Evolutionary conservation across 2,113 vertebrate species (phyloP).

Genomic region (Ceyx margarethae): DNA sequence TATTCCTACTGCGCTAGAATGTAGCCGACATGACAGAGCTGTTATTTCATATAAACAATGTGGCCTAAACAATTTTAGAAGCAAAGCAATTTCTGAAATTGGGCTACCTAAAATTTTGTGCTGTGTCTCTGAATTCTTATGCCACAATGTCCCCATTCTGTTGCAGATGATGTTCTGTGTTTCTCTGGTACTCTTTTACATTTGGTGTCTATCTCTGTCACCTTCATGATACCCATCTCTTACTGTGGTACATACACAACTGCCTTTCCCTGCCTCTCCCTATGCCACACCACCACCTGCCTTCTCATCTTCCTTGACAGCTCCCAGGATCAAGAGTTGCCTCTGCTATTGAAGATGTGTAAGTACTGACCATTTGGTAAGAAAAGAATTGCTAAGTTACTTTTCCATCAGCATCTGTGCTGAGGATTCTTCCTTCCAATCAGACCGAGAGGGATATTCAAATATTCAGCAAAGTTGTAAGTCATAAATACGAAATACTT

Average conservation of each 20-base stretch:
- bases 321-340: neutral
- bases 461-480: neutral
- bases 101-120: neutral
- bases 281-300: accelerated
- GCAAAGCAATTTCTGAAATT: neutral
- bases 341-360: neutral
- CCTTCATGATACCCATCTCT: neutral
- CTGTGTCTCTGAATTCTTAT: neutral
- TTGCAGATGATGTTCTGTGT: neutral
- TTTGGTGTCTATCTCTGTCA: neutral
- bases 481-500: neutral
- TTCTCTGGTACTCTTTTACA: neutral
- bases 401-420: neutral
- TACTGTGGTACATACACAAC: no score
- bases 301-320: neutral
- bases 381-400: neutral
- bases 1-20: neutral
- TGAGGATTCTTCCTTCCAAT: neutral
- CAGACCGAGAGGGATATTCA: neutral
- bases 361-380: neutral
- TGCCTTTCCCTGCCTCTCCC: neutral
- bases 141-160: accelerated
- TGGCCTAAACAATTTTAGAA: neutral
- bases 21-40: neutral
- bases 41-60: neutral